phyloP scores from a whole-genome alignment of 2,888 invertebrate species.

The Mylabris sibirica region DNA sequence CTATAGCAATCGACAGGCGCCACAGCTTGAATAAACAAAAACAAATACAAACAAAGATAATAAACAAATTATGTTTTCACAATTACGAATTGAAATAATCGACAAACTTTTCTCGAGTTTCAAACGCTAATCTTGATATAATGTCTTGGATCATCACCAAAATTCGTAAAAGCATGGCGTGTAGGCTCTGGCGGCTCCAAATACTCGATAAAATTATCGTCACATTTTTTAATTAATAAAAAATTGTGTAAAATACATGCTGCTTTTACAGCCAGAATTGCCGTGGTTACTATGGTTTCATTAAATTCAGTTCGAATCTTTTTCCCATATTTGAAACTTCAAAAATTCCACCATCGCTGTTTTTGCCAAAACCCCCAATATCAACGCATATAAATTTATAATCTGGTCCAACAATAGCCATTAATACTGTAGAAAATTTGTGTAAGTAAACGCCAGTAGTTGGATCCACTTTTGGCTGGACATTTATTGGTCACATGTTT shows the following conservation, averaged over 20 bases:
- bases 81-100: slow-evolving; percentile 8
- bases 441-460: not conserved
- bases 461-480: not conserved
- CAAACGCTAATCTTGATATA: slow-evolving; percentile 23
- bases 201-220: slow-evolving; percentile 18
- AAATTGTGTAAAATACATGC: slow-evolving; percentile 41
- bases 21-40: too few species aligned
- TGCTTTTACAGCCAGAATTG: slow-evolving; percentile 33
- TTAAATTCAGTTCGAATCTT: slow-evolving; percentile 34
- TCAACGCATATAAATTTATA: slow-evolving; percentile 37
- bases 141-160: slow-evolving; percentile 26
- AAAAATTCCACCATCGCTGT: slow-evolving; percentile 39
- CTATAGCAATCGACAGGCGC: too few species aligned
- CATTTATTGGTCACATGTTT: slow-evolving; percentile 23
- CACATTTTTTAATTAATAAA: slow-evolving; percentile 34
- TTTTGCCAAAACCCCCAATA: slow-evolving; percentile 37
- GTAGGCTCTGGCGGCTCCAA: slow-evolving; percentile 16
- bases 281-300: slow-evolving; percentile 35
- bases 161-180: slow-evolving; percentile 11
- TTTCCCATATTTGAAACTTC: slow-evolving; percentile 34
- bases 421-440: slow-evolving; percentile 23
- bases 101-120: slow-evolving; percentile 26
- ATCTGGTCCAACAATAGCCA: slow-evolving; percentile 31
- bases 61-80: too few species aligned
- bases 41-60: too few species aligned